Conservation (phyloP, 2,888 invertebrate genomes). For the Eumacrocentrus americanus region DNA sequence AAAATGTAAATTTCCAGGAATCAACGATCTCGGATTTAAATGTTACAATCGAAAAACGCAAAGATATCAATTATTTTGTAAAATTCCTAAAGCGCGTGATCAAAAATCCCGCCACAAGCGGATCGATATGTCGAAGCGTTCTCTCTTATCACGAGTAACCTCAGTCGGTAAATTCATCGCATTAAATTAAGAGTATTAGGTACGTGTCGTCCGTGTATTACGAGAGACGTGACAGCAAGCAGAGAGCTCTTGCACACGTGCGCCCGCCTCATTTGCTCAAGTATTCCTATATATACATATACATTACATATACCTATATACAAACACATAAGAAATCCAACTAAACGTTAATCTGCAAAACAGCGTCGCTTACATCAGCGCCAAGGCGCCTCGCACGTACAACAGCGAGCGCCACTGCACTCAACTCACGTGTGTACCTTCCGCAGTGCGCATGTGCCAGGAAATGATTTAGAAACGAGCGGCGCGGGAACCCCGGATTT, state of each 20-base stretch:
- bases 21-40: background rate
- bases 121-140: background rate
- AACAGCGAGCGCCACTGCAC: no score
- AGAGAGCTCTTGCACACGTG: background rate
- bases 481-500: no score
- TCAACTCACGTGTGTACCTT: no score
- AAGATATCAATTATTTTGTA: background rate
- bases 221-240: background rate
- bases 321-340: no score
- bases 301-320: background rate
- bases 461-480: no score
- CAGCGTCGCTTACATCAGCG: no score
- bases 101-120: background rate
- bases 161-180: constrained; percentile 8
- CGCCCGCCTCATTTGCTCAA: constrained; percentile 1
- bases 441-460: no score
- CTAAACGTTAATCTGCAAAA: no score
- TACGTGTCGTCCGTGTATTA: constrained; percentile 8
- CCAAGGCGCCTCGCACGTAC: no score
- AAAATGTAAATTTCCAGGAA: background rate
- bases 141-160: background rate
- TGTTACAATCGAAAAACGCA: background rate
- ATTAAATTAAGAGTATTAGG: no score
- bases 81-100: background rate
- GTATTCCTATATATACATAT: no score